These are phyloP conservation scores for Drosophila burlai DNA, from an alignment of 1,140 invertebrate genomes.

Conservation along the genomic window DNA sequence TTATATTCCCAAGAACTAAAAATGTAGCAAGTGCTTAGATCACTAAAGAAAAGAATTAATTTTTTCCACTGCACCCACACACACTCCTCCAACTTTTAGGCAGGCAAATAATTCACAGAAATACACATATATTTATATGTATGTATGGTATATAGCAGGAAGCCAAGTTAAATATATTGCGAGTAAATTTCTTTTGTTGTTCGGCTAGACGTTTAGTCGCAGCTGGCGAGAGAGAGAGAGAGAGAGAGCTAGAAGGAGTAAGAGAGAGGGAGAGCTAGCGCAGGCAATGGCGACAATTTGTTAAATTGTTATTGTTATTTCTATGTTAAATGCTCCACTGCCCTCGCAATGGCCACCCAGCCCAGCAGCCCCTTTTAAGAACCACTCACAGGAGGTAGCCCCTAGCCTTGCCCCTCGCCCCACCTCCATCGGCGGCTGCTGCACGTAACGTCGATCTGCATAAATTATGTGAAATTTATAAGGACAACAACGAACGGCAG, in stretches of 20 bases:
- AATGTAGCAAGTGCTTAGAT: too few species aligned
- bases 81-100: slow-evolving; percentile 45
- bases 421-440: slow-evolving; percentile 44
- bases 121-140: slow-evolving; percentile 19
- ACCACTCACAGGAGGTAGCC: not conserved
- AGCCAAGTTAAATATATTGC: slow-evolving; percentile 79
- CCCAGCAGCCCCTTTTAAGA: not conserved
- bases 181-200: slow-evolving; percentile 78
- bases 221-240: slow-evolving; percentile 11
- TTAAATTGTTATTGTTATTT: slow-evolving; percentile 84
- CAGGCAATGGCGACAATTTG: slow-evolving; percentile 76
- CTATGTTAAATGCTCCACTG: slow-evolving; percentile 81
- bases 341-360: slow-evolving; percentile 60
- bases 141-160: slow-evolving; percentile 62
- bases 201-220: slow-evolving; percentile 69
- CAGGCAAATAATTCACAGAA: slow-evolving; percentile 73
- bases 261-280: slow-evolving; percentile 4
- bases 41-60: not conserved
- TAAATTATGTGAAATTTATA: slow-evolving; percentile 82
- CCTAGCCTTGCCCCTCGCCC: not conserved
- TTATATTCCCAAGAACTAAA: too few species aligned
- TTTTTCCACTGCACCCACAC: slow-evolving; percentile 5
- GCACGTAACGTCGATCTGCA: slow-evolving; percentile 82
- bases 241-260: slow-evolving; percentile 2
- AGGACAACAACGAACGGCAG: slow-evolving; percentile 61